Evolutionary conservation across 2,113 vertebrate genomes (phyloP).

Genomic region (Balaenoptera acutorostrata): DNA sequence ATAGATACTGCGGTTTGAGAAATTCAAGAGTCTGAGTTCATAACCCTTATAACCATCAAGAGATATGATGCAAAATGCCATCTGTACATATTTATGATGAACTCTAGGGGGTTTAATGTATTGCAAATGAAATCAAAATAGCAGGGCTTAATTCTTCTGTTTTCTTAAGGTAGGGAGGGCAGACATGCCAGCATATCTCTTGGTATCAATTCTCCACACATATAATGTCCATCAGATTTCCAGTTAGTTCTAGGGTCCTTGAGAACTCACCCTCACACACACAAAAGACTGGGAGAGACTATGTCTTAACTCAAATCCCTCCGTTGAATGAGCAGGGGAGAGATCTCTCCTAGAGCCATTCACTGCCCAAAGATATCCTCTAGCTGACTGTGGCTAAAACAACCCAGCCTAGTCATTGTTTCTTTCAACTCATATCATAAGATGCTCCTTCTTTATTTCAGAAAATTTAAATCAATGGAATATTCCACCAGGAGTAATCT

Average conservation of each 20-base stretch:
- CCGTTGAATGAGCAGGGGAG: neutral
- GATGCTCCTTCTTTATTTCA: slow-evolving; percentile 25
- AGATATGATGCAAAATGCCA: neutral
- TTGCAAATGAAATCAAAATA: neutral
- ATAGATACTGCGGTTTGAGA: neutral
- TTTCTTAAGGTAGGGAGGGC: neutral
- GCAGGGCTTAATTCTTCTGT: neutral
- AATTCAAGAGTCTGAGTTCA: neutral
- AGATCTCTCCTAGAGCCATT: neutral
- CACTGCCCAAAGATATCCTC: neutral
- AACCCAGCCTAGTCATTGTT: neutral
- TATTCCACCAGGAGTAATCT: neutral
- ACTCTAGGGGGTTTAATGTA: neutral
- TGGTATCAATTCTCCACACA: neutral
- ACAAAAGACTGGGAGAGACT: neutral
- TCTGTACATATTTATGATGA: neutral
- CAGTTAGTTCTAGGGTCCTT: neutral
- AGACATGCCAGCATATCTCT: neutral
- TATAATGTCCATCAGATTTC: neutral
- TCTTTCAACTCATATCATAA: neutral
- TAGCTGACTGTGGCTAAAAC: neutral
- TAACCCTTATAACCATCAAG: neutral
- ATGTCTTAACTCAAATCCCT: neutral
- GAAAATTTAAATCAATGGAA: neutral
- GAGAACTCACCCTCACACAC: neutral